Evolutionary conservation across 2,888 invertebrate genomes (phyloP).

Genomic region (Resseliella maxima): DNA sequence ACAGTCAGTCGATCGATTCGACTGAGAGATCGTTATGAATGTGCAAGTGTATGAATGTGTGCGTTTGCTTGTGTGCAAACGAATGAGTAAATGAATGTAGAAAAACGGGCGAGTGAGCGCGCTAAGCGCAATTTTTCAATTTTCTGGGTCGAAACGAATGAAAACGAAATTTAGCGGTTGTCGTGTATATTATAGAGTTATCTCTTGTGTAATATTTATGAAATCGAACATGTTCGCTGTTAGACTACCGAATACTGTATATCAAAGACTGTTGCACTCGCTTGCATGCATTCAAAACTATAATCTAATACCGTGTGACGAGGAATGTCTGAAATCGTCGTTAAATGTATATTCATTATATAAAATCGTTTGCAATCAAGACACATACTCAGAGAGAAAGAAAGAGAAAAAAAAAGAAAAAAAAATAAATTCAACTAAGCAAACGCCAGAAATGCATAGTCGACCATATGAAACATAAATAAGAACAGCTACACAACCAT

Average conservation of each 20-base stretch:
- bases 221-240: slow-evolving; percentile 16
- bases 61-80: not conserved
- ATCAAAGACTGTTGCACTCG: slow-evolving; percentile 41
- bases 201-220: slow-evolving; percentile 54
- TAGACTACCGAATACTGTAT: not conserved
- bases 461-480: not conserved
- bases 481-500: slow-evolving; percentile 43
- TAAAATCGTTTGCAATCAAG: slow-evolving; percentile 23
- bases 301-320: not conserved
- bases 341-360: not conserved
- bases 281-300: not conserved
- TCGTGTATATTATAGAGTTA: not conserved
- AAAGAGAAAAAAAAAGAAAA: not conserved
- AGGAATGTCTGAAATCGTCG: slow-evolving; percentile 20
- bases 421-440: not conserved
- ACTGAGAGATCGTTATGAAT: not conserved
- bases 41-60: not conserved
- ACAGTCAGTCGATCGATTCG: not conserved
- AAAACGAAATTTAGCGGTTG: slow-evolving; percentile 56
- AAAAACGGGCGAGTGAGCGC: not conserved
- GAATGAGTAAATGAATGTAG: not conserved
- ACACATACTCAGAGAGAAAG: too few species aligned
- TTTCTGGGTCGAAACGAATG: slow-evolving; percentile 57
- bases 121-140: slow-evolving; percentile 46
- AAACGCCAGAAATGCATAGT: not conserved